Evolutionary conservation across 1,140 invertebrate genomes (phyloP).

Genomic region (Camponotus pennsylvanicus): DNA sequence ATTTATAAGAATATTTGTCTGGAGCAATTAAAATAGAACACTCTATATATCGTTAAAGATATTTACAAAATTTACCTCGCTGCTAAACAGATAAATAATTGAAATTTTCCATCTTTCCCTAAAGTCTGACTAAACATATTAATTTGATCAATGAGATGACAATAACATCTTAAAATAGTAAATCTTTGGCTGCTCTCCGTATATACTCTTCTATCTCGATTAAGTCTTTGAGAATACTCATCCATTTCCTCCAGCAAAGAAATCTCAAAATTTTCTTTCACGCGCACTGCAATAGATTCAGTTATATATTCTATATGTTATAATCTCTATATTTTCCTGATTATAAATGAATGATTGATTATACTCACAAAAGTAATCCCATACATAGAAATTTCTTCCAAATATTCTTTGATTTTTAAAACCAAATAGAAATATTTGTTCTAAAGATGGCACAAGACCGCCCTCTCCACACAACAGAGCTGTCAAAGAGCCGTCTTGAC

Average conservation of each 20-base stretch:
- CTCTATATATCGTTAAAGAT: not conserved
- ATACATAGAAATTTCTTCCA: conserved; percentile 97
- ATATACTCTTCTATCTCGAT: conserved; percentile 80
- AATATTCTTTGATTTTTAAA: conserved; percentile 97
- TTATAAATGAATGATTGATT: not conserved
- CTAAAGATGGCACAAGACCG: conserved; percentile 96
- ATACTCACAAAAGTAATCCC: conserved; percentile 97
- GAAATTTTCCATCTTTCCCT: conserved; percentile 99
- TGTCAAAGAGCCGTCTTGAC: conserved; percentile 95
- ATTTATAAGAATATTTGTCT: no score
- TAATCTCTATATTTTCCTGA: not conserved
- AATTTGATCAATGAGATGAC: conserved; percentile 94
- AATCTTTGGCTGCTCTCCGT: conserved; percentile 87
- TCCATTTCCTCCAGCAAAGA: conserved; percentile 88
- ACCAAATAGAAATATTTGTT: conserved; percentile 97
- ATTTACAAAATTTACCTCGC: conserved; percentile 78
- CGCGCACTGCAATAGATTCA: conserved; percentile 88
- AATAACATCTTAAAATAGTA: conserved; percentile 91
- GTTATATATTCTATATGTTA: conserved; percentile 10
- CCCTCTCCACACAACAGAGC: conserved; percentile 97
- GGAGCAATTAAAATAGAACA: not conserved
- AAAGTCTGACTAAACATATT: conserved; percentile 93
- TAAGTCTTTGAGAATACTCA: conserved; percentile 82
- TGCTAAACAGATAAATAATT: conserved; percentile 96
- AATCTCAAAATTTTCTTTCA: conserved; percentile 94